phyloP scores from a whole-genome alignment of 2,113 vertebrate species.

The Eretmochelys imbricata region DNA sequence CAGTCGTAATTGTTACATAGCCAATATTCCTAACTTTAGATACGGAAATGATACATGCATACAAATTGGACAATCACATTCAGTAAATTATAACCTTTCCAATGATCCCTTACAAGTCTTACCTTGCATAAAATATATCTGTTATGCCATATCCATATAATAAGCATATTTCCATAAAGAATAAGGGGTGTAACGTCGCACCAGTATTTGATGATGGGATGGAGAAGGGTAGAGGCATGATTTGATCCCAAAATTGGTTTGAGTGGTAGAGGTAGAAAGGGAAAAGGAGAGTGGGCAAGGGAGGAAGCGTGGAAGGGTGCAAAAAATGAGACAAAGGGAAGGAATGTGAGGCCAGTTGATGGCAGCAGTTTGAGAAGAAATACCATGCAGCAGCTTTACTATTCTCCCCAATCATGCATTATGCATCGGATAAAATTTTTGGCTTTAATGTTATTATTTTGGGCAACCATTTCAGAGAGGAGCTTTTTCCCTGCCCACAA shows the following conservation, averaged over 20 bases:
- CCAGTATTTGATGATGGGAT: neutral
- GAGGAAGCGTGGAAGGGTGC: fast-evolving
- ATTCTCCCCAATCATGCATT: neutral
- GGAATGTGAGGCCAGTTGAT: neutral
- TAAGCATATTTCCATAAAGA: too few species aligned
- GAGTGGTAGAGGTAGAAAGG: fast-evolving
- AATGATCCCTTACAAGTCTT: too few species aligned
- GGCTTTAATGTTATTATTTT: neutral
- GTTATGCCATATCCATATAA: too few species aligned
- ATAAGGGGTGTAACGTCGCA: too few species aligned
- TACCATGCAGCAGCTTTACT: neutral
- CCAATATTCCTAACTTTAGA: too few species aligned
- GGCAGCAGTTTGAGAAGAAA: neutral
- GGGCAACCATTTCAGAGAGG: neutral
- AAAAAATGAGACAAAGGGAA: neutral
- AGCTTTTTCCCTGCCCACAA: neutral
- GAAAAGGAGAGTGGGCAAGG: neutral
- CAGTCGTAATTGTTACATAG: too few species aligned
- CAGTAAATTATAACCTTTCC: too few species aligned
- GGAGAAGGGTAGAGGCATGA: too few species aligned
- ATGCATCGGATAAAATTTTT: neutral
- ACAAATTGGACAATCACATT: too few species aligned
- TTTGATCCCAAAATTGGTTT: too few species aligned
- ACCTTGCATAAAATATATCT: too few species aligned
- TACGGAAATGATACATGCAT: too few species aligned